Base-by-base conservation (phyloP, 2,797 vertebrate genomes). In the Acanthurus leucopareius region DNA sequence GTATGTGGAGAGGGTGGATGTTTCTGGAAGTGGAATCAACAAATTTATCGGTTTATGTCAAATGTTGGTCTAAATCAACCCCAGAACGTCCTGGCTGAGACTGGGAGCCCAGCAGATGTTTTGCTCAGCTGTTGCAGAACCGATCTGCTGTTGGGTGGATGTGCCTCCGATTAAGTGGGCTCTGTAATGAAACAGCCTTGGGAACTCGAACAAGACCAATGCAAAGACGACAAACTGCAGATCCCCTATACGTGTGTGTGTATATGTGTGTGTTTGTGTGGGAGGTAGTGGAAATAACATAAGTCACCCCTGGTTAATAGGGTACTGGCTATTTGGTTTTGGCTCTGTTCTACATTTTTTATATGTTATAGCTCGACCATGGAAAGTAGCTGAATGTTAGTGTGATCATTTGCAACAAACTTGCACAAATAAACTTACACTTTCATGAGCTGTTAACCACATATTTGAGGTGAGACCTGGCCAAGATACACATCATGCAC, bases 101-200 rank as follows among this genome's bases (percentile, higher is more conserved):
- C 20, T 7, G 70, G 58, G 69, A 69, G 64, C 78, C 63, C 61
- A 64, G 89, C 91, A 92, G 92, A 92, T 92, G 92, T 93, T 92
- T 76, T 38, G 65, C 83, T 92, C 91, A 92, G 91, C 91, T 93
- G 92, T 86, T 90, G 87, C 79, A 87, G 89, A 91, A 82, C 81
- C 49, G 61, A 81, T 87, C 73, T n/a, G 14, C 83, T 80, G 79
- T 83, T 83, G 89, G 84, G 90, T 86, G 70, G 80, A 79, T 76
- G 79, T 76, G 70, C 82, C 80, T 90, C 56, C n/a, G 66, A 85
- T 87, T 86, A 82, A 88, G 78, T 76, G 73, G 75, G 61, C 66
- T 74, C 54, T 86, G 82, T 87, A 83, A 86, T 75, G 53, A 89
- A 90, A 81, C 79, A 75, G 73, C 72, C 88, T 84, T 87, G 88